Percentiles rank a stretch among this genome's conserved stretches.
These are phyloP conservation scores for Cyprinodon tularosa DNA, from an alignment of 2,113 vertebrate species.

Conservation along the genomic window DNA sequence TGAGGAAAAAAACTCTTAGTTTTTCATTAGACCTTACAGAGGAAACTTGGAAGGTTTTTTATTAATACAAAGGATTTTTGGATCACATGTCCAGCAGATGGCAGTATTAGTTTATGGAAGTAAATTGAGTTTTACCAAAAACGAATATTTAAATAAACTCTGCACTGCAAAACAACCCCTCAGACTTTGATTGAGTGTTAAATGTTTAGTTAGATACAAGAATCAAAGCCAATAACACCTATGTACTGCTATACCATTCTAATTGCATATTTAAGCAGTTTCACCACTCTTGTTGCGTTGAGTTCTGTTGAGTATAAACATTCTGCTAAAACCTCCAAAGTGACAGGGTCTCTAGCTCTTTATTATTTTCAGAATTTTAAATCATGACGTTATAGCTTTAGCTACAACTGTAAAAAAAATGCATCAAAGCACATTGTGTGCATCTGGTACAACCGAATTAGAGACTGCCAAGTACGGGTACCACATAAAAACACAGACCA, in stretches of 20 bases:
- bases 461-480: no score
- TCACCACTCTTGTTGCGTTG: background rate
- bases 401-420: background rate
- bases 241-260: background rate
- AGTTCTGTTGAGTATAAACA: background rate
- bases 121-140: background rate
- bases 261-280: background rate
- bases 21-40: no score
- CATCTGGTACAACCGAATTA: background rate
- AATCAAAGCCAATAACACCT: background rate
- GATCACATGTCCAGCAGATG: conserved; percentile 60
- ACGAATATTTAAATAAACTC: background rate
- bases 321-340: background rate
- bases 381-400: background rate
- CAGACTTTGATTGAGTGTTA: background rate
- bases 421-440: background rate
- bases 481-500: no score
- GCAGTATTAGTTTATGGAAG: conserved; percentile 9
- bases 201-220: background rate
- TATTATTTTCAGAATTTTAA: background rate
- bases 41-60: background rate
- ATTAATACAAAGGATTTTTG: background rate
- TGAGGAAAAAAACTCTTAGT: no score
- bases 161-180: background rate
- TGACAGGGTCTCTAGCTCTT: background rate